Evolutionary conservation across 2,113 vertebrate genomes (phyloP).

Genomic region (Rhinopomastus cyanomelas): DNA sequence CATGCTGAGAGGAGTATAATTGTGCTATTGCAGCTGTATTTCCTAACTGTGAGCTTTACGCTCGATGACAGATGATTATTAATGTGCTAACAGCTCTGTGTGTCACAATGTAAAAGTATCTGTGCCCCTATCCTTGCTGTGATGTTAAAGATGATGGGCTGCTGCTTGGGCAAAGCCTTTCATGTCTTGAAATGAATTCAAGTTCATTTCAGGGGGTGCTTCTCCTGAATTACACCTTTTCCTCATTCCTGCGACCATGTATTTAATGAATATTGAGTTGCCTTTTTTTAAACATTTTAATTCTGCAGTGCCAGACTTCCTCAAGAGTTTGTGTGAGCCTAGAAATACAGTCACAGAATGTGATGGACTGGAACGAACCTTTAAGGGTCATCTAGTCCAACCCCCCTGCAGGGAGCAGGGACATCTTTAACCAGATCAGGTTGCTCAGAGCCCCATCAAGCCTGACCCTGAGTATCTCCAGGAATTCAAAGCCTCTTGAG

Average conservation of each 20-base stretch:
- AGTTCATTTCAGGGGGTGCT: not conserved
- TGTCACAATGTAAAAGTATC: slow-evolving; percentile 29
- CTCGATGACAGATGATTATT: slow-evolving; percentile 73
- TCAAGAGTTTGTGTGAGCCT: not conserved
- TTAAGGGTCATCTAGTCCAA: no score
- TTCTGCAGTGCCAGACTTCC: not conserved
- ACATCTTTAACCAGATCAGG: no score
- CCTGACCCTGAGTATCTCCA: no score
- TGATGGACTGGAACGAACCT: no score
- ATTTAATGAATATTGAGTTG: not conserved
- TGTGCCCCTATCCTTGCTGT: not conserved
- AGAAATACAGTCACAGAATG: not conserved
- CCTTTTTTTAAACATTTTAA: not conserved
- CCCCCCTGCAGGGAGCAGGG: no score
- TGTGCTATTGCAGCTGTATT: slow-evolving; percentile 71
- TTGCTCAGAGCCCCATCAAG: no score
- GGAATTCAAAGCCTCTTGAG: no score
- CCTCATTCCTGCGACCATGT: not conserved
- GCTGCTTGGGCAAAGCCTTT: not conserved
- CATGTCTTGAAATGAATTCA: not conserved
- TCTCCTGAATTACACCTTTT: not conserved
- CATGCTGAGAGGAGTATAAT: slow-evolving; percentile 66
- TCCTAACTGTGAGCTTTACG: slow-evolving; percentile 70
- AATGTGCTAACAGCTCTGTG: slow-evolving; percentile 59
- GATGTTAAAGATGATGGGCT: not conserved